phyloP scores from a whole-genome alignment of 92 coral and sea anemone genomes.

The Montipora capitata region DNA sequence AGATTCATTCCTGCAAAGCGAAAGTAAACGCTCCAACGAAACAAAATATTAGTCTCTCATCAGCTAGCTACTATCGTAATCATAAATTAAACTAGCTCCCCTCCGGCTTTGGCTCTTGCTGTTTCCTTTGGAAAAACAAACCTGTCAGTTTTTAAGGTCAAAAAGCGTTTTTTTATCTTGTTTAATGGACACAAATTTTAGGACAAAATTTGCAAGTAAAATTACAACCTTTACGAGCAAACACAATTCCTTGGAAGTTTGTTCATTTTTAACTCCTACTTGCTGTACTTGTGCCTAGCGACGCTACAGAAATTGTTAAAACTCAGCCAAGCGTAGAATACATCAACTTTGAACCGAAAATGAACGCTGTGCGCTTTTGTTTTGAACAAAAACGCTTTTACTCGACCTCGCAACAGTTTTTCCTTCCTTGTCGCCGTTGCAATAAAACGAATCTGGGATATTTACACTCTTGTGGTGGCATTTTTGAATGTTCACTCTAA shows the following conservation, averaged over 20 bases:
- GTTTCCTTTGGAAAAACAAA: slow-evolving; percentile 15
- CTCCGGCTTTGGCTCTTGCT: not conserved
- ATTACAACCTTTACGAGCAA: not conserved
- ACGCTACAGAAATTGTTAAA: not conserved
- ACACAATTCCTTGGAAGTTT: not conserved
- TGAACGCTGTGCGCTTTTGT: slow-evolving; percentile 27
- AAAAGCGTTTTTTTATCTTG: not conserved
- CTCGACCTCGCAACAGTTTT: slow-evolving; percentile 11
- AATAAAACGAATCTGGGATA: slow-evolving; percentile 33
- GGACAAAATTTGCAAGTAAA: slow-evolving; percentile 20
- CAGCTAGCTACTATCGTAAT: not conserved
- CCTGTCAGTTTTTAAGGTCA: slow-evolving; percentile 31
- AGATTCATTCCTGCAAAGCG: not conserved
- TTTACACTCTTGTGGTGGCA: slow-evolving; percentile 48
- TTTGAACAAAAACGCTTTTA: slow-evolving; percentile 26
- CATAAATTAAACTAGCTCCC: slow-evolving; percentile 6
- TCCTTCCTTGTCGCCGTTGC: slow-evolving; percentile 4
- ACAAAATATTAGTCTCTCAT: not conserved
- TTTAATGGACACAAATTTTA: slow-evolving; percentile 4
- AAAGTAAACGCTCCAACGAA: not conserved
- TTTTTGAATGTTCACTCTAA: slow-evolving; percentile 56
- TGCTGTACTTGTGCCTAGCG: not conserved
- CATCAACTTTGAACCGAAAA: slow-evolving; percentile 26
- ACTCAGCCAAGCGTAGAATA: not conserved
- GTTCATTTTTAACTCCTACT: not conserved